Evolutionary conservation across 1,140 invertebrate species (phyloP).

Genomic region (Gonatopus flavifemur): DNA sequence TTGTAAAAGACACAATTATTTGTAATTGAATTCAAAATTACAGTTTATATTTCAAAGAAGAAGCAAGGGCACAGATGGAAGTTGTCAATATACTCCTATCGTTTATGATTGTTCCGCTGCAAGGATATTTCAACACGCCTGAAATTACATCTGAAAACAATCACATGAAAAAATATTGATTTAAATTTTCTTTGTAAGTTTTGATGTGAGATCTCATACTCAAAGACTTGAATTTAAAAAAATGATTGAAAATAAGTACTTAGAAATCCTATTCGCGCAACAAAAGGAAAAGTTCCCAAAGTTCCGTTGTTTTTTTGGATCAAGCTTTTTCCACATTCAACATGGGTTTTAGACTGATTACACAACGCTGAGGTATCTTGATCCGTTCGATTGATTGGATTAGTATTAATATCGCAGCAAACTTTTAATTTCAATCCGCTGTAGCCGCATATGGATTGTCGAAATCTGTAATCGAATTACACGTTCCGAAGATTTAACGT

Average conservation of each 20-base stretch:
- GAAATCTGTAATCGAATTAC: slow-evolving; percentile 28
- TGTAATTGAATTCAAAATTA: slow-evolving; percentile 22
- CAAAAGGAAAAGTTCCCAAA: slow-evolving; percentile 39
- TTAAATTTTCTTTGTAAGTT: not conserved
- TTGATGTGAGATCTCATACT: not conserved
- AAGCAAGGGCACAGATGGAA: slow-evolving; percentile 38
- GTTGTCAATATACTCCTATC: slow-evolving; percentile 39
- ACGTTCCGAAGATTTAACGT: not conserved
- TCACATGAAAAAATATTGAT: slow-evolving; percentile 1
- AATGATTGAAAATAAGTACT: slow-evolving; percentile 25
- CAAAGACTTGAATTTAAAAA: not conserved
- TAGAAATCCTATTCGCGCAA: slow-evolving; percentile 38
- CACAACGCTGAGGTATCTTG: not conserved
- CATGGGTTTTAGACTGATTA: slow-evolving; percentile 2
- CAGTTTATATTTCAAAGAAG: slow-evolving; percentile 35
- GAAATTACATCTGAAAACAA: slow-evolving; percentile 27
- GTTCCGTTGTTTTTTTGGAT: slow-evolving; percentile 22
- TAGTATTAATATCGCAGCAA: slow-evolving; percentile 28
- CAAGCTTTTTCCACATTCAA: slow-evolving; percentile 34
- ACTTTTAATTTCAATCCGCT: slow-evolving; percentile 27
- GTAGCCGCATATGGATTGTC: slow-evolving; percentile 40
- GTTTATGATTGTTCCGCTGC: slow-evolving; percentile 38
- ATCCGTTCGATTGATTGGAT: slow-evolving; percentile 1
- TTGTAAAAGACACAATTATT: not conserved
- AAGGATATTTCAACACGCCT: slow-evolving; percentile 35